Conservation (phyloP, 2,888 invertebrate species). For the Peribatodes rhomboidaria region DNA sequence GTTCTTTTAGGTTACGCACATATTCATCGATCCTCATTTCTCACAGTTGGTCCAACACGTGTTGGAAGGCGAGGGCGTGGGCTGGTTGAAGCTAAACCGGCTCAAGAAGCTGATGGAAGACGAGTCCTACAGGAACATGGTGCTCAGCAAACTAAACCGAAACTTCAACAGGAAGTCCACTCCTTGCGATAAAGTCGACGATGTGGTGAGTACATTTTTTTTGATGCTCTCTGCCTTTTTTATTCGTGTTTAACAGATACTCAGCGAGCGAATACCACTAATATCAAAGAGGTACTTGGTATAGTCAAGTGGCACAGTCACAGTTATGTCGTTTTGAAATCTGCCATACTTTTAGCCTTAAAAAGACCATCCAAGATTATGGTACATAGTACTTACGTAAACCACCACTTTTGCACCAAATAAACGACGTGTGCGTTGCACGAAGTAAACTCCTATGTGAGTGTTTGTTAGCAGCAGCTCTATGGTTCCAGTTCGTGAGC, state of each 20-base stretch:
- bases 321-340: too few relatives aligned
- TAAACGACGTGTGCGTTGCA: too few relatives aligned
- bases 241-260: background rate
- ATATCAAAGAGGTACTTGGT: too few relatives aligned
- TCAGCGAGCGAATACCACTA: too few relatives aligned
- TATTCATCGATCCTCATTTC: background rate
- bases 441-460: too few relatives aligned
- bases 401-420: too few relatives aligned
- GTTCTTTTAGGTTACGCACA: background rate
- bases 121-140: constrained; percentile 98
- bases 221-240: background rate
- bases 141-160: constrained; percentile 97
- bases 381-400: too few relatives aligned
- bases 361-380: too few relatives aligned
- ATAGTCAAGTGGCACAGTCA: too few relatives aligned
- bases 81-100: constrained; percentile 97
- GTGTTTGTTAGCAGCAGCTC: too few relatives aligned
- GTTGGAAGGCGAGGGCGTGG: constrained; percentile 96
- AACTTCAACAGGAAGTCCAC: constrained; percentile 97
- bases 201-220: constrained; percentile 91
- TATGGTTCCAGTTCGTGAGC: constrained; percentile 90
- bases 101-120: constrained; percentile 99
- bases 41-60: constrained; percentile 92
- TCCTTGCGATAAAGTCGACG: constrained; percentile 98
- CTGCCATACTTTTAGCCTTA: too few relatives aligned